Conservation (phyloP, 2,888 invertebrate genomes). For the Tipula confusa region DNA sequence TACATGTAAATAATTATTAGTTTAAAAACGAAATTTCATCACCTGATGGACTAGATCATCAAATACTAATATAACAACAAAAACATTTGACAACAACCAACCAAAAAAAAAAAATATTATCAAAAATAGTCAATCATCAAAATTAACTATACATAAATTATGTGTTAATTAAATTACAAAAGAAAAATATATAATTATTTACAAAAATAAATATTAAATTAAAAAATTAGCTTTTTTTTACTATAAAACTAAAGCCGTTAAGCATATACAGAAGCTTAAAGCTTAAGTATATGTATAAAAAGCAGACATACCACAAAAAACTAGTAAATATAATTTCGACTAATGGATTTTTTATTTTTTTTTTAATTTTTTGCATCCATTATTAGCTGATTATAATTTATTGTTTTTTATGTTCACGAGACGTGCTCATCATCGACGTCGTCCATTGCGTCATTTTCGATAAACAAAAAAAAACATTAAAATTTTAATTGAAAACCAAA, state of each 20-base stretch:
- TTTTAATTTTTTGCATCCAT: too few relatives aligned
- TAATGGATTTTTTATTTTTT: constrained; percentile 6
- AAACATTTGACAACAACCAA: background rate
- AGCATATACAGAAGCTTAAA: background rate
- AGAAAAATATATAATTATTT: constrained; percentile 5
- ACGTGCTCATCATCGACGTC: background rate
- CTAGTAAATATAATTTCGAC: background rate
- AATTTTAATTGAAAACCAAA: background rate
- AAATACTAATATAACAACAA: background rate
- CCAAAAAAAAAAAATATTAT: background rate
- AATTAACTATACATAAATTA: background rate
- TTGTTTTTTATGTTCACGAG: background rate
- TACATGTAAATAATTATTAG: background rate
- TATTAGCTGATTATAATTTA: background rate
- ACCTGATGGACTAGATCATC: background rate
- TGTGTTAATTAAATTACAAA: constrained; percentile 5
- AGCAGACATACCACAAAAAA: background rate
- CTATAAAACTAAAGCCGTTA: background rate
- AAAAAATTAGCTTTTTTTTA: background rate
- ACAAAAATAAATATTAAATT: background rate
- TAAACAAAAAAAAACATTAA: background rate
- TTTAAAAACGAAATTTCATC: background rate
- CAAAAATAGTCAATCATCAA: background rate
- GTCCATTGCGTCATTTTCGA: background rate
- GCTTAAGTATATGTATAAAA: background rate